Evolutionary conservation across 2,888 invertebrate genomes (phyloP), one percentile per base, ranked within the genome.

Genomic region (Ommatoiulus sabulosus): DNA sequence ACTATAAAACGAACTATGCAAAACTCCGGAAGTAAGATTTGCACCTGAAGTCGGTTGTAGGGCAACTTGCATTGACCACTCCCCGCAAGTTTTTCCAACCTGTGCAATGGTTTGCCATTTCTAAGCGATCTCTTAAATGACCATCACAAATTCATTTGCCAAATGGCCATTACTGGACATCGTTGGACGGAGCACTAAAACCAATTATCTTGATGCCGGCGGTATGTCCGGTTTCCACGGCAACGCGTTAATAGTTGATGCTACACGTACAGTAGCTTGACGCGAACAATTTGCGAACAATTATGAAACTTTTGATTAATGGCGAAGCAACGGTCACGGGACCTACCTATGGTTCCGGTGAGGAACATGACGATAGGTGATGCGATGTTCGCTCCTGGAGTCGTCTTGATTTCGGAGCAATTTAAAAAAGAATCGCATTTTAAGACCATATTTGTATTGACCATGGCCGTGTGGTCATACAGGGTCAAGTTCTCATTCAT

Each of bases 371-470:
- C 48, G 43, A 90, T 90, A n/a, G 90, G 90, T 24, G 89, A 88
- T 10, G 89, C 88, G 35, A 90, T 90, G 85, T 89, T 90, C n/a
- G 90, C 90, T 46, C 89, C 90, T 8, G 90, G 90, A 15, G 90
- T 85, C n/a, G 57, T 84, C 24, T 43, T 85, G 7, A 89, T 86
- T 20, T 88, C 57, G 44, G 88, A 57, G 80, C 89, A 89, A 85
- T 89, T 89, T 17, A 44, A 24, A 15, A 20, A 86, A 12, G 12
- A 44, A 4, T 17, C 85, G 44, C 89, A 89, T 8, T 72, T 52
- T 5, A 89, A 15, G 24, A 52, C 52, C 87, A 88, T 63, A 63
- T 88, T 88, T 24, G 89, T 89, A 84, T 84, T 88, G 88, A 84
- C 43, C 88, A 88, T 88, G 88, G 72, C 88, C 44, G 84, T 4